A percentile compares a stretch with the other conserved stretches of the same genome.
Evolutionary conservation across 2,888 invertebrate genomes (phyloP).

Genomic region (Amblyjoppa fuscipennis): DNA sequence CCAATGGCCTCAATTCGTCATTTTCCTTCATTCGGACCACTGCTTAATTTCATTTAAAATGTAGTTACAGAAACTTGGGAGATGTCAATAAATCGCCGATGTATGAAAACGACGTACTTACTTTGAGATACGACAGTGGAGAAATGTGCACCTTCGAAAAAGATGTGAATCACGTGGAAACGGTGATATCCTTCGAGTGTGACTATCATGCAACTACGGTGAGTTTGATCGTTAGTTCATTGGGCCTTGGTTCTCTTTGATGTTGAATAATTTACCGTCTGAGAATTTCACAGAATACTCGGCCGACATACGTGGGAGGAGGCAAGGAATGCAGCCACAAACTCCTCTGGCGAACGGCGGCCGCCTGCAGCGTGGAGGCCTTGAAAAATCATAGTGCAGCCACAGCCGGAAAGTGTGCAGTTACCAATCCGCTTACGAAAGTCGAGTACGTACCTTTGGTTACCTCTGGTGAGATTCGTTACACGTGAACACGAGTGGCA

Average conservation of each 20-base stretch:
- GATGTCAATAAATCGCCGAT: slow-evolving; percentile 42
- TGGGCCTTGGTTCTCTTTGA: neutral
- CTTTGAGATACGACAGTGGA: slow-evolving; percentile 73
- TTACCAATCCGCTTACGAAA: slow-evolving; percentile 78
- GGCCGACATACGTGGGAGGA: slow-evolving; percentile 75
- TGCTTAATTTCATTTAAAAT: neutral
- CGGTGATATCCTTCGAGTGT: slow-evolving; percentile 79
- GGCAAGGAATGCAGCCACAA: slow-evolving; percentile 76
- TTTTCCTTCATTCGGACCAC: neutral
- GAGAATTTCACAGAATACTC: slow-evolving; percentile 72
- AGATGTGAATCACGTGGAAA: slow-evolving; percentile 62
- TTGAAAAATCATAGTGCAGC: slow-evolving; percentile 73
- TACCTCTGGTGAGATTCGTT: slow-evolving; percentile 7
- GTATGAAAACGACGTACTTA: slow-evolving; percentile 53
- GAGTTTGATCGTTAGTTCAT: slow-evolving; percentile 51
- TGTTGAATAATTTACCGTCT: neutral
- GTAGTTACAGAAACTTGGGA: slow-evolving; percentile 66
- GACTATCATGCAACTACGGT: slow-evolving; percentile 74
- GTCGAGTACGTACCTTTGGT: slow-evolving; percentile 61
- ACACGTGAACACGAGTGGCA: neutral
- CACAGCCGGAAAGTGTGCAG: slow-evolving; percentile 74
- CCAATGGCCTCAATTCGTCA: neutral
- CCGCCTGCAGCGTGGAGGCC: slow-evolving; percentile 78
- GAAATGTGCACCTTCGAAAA: slow-evolving; percentile 66
- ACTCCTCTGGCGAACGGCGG: slow-evolving; percentile 78